A percentile compares a stretch with the other conserved stretches of the same genome.
Conservation (phyloP, 1,140 invertebrate genomes). For the Drosophila hydei region DNA sequence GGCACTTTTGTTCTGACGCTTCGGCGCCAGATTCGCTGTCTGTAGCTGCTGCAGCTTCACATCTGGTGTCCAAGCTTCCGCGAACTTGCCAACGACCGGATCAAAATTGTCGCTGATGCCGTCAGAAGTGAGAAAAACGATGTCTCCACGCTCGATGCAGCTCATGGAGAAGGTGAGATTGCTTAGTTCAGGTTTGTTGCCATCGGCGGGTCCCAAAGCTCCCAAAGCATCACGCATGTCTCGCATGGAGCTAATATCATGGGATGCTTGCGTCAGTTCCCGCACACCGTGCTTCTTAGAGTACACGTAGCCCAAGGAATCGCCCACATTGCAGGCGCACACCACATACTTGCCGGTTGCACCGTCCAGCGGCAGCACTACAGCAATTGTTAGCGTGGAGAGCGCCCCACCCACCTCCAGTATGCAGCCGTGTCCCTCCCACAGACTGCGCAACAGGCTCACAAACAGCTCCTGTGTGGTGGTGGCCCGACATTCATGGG, state of each 20-base stretch:
- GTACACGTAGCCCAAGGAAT: constrained; percentile 95
- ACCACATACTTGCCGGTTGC: constrained; percentile 88
- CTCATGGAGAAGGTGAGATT: constrained; percentile 96
- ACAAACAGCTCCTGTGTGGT: constrained; percentile 89
- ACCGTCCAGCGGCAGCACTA: constrained; percentile 87
- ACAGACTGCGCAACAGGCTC: constrained; percentile 91
- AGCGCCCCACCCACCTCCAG: constrained; percentile 93
- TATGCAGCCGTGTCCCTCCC: constrained; percentile 94
- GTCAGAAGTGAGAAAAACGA: constrained; percentile 95
- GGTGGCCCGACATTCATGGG: constrained; percentile 67
- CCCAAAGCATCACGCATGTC: constrained; percentile 97
- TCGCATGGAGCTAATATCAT: constrained; percentile 93
- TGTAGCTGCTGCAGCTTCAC: constrained; percentile 62
- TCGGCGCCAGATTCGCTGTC: constrained; percentile 60
- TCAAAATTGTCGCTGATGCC: constrained; percentile 98
- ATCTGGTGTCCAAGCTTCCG: constrained; percentile 84
- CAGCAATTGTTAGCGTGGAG: constrained; percentile 93
- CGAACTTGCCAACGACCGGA: constrained; percentile 96
- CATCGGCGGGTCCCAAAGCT: constrained; percentile 95
- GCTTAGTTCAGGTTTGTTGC: constrained; percentile 94
- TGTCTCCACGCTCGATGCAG: constrained; percentile 92
- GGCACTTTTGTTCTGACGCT: constrained; percentile 81
- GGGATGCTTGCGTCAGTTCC: constrained; percentile 93
- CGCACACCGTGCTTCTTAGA: constrained; percentile 90
- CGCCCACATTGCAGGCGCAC: constrained; percentile 96